Conservation (phyloP, 53 echinoderm and acorn worm species). For the Temnopleurus reevesii region DNA sequence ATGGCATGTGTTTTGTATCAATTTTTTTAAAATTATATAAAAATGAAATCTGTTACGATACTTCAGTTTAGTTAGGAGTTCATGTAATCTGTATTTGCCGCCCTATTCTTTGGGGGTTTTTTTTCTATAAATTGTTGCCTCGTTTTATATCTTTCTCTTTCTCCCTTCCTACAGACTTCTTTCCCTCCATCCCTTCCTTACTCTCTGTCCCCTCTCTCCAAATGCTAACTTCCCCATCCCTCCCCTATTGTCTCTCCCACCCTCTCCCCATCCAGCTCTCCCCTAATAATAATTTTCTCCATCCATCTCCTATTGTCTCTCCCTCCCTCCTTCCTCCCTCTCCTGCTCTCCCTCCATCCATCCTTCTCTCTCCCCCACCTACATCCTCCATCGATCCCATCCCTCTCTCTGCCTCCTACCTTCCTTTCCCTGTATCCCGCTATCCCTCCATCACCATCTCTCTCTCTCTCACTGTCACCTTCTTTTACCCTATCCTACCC, state of each 20-base stretch:
- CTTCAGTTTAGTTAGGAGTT: too few relatives aligned
- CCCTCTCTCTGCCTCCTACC: neutral
- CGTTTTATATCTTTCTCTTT: neutral
- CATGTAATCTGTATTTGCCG: too few relatives aligned
- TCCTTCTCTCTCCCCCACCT: neutral
- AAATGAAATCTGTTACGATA: too few relatives aligned
- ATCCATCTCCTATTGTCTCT: neutral
- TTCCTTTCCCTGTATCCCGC: neutral
- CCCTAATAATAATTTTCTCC: neutral
- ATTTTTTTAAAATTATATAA: too few relatives aligned
- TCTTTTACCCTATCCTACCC: neutral
- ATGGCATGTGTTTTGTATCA: too few relatives aligned
- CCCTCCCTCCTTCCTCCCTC: neutral
- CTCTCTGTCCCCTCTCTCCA: too few relatives aligned
- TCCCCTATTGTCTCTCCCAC: neutral
- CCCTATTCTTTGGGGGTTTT: too few relatives aligned
- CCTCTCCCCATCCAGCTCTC: neutral
- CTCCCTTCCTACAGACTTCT: neutral
- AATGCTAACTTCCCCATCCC: neutral
- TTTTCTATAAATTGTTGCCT: too few relatives aligned
- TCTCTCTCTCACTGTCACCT: neutral
- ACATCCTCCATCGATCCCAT: neutral
- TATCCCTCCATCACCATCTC: neutral
- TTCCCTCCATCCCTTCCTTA: neutral
- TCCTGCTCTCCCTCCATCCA: too few relatives aligned